Conservation (phyloP, 2,888 invertebrate genomes). For the Metellina segmentata region DNA sequence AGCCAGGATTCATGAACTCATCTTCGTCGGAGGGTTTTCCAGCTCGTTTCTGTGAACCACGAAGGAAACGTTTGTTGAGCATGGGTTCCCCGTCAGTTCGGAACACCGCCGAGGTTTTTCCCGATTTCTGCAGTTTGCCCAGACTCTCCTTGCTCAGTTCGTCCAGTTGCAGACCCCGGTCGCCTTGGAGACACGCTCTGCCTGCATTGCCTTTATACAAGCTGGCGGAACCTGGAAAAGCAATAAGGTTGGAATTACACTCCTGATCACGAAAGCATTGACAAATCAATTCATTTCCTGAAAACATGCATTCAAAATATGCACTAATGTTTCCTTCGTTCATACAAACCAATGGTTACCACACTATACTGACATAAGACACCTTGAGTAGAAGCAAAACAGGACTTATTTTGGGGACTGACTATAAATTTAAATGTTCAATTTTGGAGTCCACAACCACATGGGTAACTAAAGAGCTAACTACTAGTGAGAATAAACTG, state of each 20-base stretch:
- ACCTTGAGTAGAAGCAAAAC: too few species aligned
- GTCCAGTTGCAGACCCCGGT: neutral
- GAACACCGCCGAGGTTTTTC: neutral
- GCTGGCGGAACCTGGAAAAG: neutral
- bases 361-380: too few species aligned
- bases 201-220: neutral
- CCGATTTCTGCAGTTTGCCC: neutral
- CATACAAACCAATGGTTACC: too few species aligned
- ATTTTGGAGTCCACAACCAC: too few species aligned
- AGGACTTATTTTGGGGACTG: too few species aligned
- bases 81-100: constrained; percentile 25
- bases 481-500: too few species aligned
- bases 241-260: neutral
- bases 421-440: too few species aligned
- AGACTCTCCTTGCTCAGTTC: neutral
- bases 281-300: too few species aligned
- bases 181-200: neutral
- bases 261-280: too few species aligned
- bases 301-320: too few species aligned
- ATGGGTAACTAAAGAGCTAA: too few species aligned
- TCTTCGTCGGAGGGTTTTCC: neutral
- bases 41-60: neutral
- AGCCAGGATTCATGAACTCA: neutral
- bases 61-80: neutral
- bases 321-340: too few species aligned